Evolutionary conservation across 1,140 invertebrate genomes (phyloP), one percentile per base, ranked within the genome.

Genomic region (Drosophila erecta): DNA sequence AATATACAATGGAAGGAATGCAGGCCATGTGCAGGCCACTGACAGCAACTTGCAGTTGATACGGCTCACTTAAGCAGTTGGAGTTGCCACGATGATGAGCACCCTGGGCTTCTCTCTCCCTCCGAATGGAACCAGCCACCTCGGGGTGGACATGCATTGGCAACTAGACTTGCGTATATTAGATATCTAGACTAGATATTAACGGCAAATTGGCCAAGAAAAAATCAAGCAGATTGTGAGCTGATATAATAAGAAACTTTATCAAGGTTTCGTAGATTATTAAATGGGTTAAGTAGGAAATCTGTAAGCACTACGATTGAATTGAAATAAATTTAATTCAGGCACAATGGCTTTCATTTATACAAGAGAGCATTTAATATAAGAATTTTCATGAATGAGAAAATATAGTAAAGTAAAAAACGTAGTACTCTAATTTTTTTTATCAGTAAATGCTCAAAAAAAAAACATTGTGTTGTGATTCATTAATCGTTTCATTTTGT

Each of bases 31-130:
- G 37, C 22, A 17, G 27, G 14, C 17, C 27, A 46, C 12, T 43
- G 41, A 62, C 44, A 60, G 24, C 12, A 6, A 33, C 47, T 47
- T 35, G 33, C 22, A 11, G 33, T 33, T n/a, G 50, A 49, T 77
- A 75, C 51, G 71, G 20, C 57, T 60, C 56, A 61, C 62, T 77
- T 62, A 54, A 70, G 65, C 73, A 15, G 66, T 17, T 37, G 15
- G 61, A 51, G 30, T 49, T 53, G 53, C 41, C 38, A 62, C 22
- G 38, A 57, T 37, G n/a, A 41, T 35, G 60, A 15, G 60, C n/a
- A 38, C 14, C 20, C 8, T 27, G 46, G 2, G 11, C 14, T 55
- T 24, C 40, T n/a, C 8, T 4, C 15, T 22, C 35, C 17, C 11
- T 75, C 38, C 54, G 59, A 78, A 78, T 71, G 73, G 59, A 57